Base-by-base conservation (phyloP, 1,140 invertebrate species). In the Magallana gigas region DNA sequence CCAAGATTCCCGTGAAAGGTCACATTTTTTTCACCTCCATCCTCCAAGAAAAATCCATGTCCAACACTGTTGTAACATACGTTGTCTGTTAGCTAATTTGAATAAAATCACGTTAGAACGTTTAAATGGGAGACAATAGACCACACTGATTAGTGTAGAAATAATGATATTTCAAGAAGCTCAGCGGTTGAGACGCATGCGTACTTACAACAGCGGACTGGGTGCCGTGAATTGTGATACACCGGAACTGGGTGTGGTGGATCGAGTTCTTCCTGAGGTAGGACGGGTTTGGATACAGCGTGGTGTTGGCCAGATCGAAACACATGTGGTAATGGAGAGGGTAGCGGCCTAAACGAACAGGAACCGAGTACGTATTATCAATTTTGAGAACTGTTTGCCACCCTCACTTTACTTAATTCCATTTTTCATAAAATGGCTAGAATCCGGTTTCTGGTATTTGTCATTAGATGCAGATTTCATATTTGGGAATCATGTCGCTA, bases 41-140 rank as follows among this genome's bases (percentile, higher is more conserved):
- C 93, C 71, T 93, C 93, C 23, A 94, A 64, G 85, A 93, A 94
- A 57, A 88, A 93, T 11, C 92, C 90, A 83, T 94, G 93, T 7
- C 93, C 93, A 3, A 92, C 76, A 57, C 88, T 85, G 23, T 91
- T 64, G 85, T 92, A 94, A 64, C 91, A 92, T 6, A 93, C 92
- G 64, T 92, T 92, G 58, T 92, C 87, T n/a, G 85, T 58, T 5
- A 93, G 85, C 92, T 93, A 60, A 80, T 71, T 57, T 6, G 86
- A 60, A 59, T 60, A 58, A 9, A 64, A 11, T 83, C n/a, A 1
- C 3, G 5, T 3, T 48, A 48, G 0, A 48, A 48, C 36, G 1
- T 48, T 48, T 0, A 5, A 48, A 4, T 48, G 36, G 36, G 36
- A 5, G 36, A 48, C 36, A 48, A 48, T 48, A 48, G 1, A 48